phyloP scores from a whole-genome alignment of 2,888 invertebrate species.

The Melangyna quadrimaculata region DNA sequence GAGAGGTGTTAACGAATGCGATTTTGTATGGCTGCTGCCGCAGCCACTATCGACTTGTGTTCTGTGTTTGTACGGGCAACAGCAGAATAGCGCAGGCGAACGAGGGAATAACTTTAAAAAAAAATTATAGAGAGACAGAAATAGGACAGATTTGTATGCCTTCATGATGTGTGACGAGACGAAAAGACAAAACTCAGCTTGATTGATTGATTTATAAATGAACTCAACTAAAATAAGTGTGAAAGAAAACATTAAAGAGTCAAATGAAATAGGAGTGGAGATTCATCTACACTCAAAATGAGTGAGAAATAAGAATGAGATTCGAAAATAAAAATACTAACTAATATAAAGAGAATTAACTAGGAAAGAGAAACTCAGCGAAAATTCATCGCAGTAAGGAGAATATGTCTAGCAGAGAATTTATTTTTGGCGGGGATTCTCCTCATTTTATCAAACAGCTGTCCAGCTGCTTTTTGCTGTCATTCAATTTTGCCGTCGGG shows the following conservation, averaged over 20 bases:
- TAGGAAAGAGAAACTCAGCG: constrained; percentile 58
- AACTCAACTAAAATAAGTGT: background rate
- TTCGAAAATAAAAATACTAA: too few species aligned
- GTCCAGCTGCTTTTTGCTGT: constrained; percentile 51
- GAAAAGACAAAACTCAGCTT: background rate
- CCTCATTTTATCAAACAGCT: constrained; percentile 30
- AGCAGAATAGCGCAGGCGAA: constrained; percentile 58
- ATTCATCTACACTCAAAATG: background rate
- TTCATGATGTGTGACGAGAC: constrained; percentile 16
- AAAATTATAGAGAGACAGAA: background rate
- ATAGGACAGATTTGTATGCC: constrained; percentile 4
- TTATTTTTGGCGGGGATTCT: constrained; percentile 10
- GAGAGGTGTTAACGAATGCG: constrained; percentile 65
- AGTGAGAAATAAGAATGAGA: background rate
- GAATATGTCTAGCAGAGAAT: background rate
- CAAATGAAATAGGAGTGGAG: background rate
- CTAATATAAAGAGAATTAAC: background rate
- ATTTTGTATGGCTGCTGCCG: constrained; percentile 7
- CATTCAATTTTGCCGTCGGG: background rate
- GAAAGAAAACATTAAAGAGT: background rate
- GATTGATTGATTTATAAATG: constrained; percentile 49
- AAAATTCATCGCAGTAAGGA: constrained; percentile 10
- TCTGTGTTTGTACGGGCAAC: background rate
- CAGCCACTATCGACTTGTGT: background rate
- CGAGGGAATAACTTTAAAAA: constrained; percentile 33